phyloP scores from a whole-genome alignment of 2,113 vertebrate species.

The Maccullochella peelii region DNA sequence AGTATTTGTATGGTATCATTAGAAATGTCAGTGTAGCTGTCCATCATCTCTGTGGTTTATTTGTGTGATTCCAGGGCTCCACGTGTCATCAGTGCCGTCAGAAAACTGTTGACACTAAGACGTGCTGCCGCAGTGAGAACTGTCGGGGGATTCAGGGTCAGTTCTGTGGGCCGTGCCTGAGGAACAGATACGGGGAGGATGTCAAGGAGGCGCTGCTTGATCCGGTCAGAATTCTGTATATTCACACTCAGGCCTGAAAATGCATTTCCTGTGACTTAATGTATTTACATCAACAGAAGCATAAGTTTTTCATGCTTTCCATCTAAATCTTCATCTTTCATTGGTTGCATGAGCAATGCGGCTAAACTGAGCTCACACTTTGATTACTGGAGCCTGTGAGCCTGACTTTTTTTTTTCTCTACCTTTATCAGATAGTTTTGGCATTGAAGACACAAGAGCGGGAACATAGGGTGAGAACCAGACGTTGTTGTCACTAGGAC shows the following conservation, averaged over 20 bases:
- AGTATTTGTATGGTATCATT: not conserved
- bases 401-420: not conserved
- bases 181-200: constrained; percentile 86
- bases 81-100: constrained; percentile 87
- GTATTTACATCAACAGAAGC: not conserved
- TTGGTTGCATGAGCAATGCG: not conserved
- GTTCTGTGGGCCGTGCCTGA: constrained; percentile 87
- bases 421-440: too few species aligned
- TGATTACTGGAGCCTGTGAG: not conserved
- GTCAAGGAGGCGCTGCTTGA: constrained; percentile 82
- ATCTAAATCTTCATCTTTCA: not conserved
- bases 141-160: constrained; percentile 84
- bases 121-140: constrained; percentile 81
- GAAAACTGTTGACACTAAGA: constrained; percentile 86
- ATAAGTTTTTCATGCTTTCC: too few species aligned
- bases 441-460: too few species aligned
- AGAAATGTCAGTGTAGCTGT: not conserved
- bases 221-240: constrained; percentile 74
- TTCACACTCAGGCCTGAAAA: not conserved
- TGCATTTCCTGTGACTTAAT: not conserved
- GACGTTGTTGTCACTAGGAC: too few species aligned
- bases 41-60: not conserved
- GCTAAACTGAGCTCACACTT: not conserved
- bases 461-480: too few species aligned
- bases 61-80: constrained; percentile 75